Conservation (phyloP, 1,140 invertebrate species). For the Vanessa atalanta region DNA sequence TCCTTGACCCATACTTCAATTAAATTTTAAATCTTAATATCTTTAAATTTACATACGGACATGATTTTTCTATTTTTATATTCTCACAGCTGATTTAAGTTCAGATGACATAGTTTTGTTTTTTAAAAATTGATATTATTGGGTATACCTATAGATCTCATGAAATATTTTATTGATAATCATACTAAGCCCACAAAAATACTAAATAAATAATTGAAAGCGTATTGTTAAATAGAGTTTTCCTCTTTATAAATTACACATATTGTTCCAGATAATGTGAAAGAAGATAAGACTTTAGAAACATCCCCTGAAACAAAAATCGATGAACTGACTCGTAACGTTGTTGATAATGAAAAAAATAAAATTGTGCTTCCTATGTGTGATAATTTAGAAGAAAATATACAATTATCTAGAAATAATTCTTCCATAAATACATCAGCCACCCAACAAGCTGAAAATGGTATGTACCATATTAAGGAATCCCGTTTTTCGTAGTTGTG, state of each 20-base stretch:
- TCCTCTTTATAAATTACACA: neutral
- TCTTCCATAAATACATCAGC: conserved; percentile 12
- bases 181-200: too few relatives aligned
- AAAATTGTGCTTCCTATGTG: conserved; percentile 43
- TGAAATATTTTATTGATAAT: too few relatives aligned
- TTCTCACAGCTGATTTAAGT: too few relatives aligned
- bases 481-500: conserved; percentile 8
- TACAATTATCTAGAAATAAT: conserved; percentile 45
- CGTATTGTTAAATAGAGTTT: neutral
- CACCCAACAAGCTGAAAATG: conserved; percentile 4
- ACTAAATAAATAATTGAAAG: too few relatives aligned
- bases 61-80: too few relatives aligned
- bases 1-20: too few relatives aligned
- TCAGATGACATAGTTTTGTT: too few relatives aligned
- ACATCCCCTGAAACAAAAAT: conserved; percentile 1
- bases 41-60: too few relatives aligned
- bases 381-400: conserved; percentile 47
- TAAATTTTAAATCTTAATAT: too few relatives aligned
- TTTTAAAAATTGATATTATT: too few relatives aligned
- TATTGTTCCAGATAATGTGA: conserved; percentile 18
- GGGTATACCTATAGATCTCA: too few relatives aligned
- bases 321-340: conserved; percentile 4
- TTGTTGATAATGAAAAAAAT: conserved; percentile 10
- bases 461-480: conserved; percentile 17
- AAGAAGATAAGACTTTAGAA: conserved; percentile 15